phyloP scores from a whole-genome alignment of 1,140 invertebrate genomes.

The Drosophila malerkotliana region DNA sequence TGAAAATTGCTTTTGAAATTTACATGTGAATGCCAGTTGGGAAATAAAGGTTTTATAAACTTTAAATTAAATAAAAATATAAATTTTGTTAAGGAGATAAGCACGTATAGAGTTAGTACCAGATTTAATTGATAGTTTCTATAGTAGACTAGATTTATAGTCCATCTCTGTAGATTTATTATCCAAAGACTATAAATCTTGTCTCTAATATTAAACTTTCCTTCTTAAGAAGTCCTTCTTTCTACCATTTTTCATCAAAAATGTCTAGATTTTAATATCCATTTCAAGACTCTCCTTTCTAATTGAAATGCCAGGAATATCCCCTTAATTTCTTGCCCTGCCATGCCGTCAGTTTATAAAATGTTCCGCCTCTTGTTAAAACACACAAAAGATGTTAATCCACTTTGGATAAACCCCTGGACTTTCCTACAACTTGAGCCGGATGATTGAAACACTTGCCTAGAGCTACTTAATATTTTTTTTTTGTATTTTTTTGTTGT shows the following conservation, averaged over 20 bases:
- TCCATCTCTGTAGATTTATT: no score
- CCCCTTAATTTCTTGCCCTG: neutral
- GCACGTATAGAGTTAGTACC: no score
- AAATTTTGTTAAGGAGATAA: no score
- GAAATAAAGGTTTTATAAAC: no score
- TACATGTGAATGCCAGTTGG: neutral
- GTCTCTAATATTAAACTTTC: no score
- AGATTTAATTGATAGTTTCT: no score
- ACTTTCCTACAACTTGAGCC: constrained; percentile 25
- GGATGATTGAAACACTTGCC: constrained; percentile 41
- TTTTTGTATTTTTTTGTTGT: neutral
- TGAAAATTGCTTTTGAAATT: neutral
- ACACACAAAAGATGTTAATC: constrained; percentile 29
- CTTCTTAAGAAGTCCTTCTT: no score
- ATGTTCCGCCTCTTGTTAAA: neutral
- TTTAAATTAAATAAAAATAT: no score
- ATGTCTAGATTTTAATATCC: neutral
- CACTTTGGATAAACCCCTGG: constrained; percentile 12
- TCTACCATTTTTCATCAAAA: neutral
- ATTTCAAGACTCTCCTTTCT: neutral
- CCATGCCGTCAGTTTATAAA: neutral
- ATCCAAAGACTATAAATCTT: no score
- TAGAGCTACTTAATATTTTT: constrained; percentile 14
- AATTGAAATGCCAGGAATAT: neutral
- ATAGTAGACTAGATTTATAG: no score